phyloP scores from a whole-genome alignment of 2,888 invertebrate genomes.

The Polyommatus iphigenia region DNA sequence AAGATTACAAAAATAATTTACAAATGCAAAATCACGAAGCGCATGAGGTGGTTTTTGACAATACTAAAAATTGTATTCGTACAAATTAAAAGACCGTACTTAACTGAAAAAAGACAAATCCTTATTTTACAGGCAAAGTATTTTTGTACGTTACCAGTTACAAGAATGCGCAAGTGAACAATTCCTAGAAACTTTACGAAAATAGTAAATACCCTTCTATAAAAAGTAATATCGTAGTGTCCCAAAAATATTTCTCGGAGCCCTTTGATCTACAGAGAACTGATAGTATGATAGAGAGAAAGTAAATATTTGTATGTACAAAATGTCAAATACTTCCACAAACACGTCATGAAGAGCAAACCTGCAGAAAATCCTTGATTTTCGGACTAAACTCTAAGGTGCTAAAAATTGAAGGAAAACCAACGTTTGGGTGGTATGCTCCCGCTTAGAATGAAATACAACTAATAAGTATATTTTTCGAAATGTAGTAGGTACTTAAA shows the following conservation, averaged over 20 bases:
- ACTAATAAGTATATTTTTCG: no score
- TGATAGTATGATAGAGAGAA: background rate
- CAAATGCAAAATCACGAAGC: background rate
- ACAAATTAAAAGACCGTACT: background rate
- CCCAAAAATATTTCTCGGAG: background rate
- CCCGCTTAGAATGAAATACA: no score
- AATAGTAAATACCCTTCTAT: background rate
- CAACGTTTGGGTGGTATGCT: background rate
- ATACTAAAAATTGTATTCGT: background rate
- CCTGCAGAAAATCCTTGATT: background rate
- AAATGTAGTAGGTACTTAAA: no score
- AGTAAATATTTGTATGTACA: background rate
- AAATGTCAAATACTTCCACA: background rate
- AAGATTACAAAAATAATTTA: constrained; percentile 12
- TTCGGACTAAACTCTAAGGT: no score
- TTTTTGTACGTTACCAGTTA: background rate
- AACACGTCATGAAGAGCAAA: background rate
- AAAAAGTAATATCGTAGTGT: background rate
- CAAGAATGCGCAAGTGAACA: background rate
- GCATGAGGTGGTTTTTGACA: background rate
- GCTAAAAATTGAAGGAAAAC: background rate
- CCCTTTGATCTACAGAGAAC: background rate
- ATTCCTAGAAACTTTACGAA: background rate
- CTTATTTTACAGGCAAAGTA: no score
- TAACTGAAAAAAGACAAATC: no score